Conservation (phyloP, 2,888 invertebrate species). For the Thymelicus acteon region DNA sequence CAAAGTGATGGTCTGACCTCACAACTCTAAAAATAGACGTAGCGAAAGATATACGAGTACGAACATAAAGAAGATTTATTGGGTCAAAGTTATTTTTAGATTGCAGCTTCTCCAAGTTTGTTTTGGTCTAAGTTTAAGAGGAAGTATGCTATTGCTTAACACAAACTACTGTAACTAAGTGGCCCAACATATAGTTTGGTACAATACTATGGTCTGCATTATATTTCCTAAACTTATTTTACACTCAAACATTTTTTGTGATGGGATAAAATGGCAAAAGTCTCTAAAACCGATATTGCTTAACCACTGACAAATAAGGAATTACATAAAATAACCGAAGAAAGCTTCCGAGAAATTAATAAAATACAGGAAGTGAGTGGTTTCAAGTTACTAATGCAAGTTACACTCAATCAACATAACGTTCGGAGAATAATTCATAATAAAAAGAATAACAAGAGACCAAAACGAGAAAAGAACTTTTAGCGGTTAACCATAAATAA, state of each 20-base stretch:
- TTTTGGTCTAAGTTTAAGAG: conserved; percentile 11
- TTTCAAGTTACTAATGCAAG: conserved; percentile 33
- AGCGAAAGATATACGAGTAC: not conserved
- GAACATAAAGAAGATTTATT: conserved; percentile 10
- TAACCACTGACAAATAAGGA: conserved; percentile 25
- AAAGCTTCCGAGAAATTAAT: conserved; percentile 31
- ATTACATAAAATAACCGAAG: conserved; percentile 26
- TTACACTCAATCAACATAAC: conserved; percentile 31
- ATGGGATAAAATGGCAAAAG: conserved; percentile 2
- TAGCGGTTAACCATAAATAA: conserved; percentile 21
- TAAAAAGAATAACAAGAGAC: conserved; percentile 24
- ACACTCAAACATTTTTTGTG: no score
- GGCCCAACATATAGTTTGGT: not conserved
- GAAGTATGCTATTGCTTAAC: not conserved
- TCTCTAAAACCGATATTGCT: conserved; percentile 6
- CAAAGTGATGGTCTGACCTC: conserved; percentile 11
- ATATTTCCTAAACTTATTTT: no score
- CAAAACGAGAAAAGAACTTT: conserved; percentile 4
- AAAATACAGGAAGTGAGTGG: conserved; percentile 26
- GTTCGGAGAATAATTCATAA: conserved; percentile 34
- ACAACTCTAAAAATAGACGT: conserved; percentile 16
- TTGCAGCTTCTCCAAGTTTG: not conserved
- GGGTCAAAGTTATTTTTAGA: conserved; percentile 25
- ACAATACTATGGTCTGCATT: no score
- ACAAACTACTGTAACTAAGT: not conserved